phyloP scores from a whole-genome alignment of 2,888 invertebrate genomes.

The Drosophila anomalata region DNA sequence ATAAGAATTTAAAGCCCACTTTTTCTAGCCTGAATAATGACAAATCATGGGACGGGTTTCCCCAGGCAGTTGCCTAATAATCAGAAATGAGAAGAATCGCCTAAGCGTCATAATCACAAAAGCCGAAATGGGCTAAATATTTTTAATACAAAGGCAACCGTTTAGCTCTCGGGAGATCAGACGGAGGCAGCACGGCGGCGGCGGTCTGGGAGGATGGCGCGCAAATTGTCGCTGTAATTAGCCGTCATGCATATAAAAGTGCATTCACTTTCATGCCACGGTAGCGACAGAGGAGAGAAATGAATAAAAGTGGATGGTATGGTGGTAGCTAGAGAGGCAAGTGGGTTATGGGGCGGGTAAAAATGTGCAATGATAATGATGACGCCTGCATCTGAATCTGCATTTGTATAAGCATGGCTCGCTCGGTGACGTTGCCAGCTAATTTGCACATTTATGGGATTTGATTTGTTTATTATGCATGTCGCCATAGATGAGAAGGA shows the following conservation, averaged over 20 bases:
- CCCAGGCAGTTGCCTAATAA: slow-evolving; percentile 36
- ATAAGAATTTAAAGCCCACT: neutral
- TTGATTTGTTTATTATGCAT: slow-evolving; percentile 73
- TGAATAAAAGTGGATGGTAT: neutral
- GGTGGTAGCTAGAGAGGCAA: neutral
- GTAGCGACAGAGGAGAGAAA: slow-evolving; percentile 21
- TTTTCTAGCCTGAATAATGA: slow-evolving; percentile 26
- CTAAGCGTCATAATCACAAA: slow-evolving; percentile 58
- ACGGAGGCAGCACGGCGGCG: neutral
- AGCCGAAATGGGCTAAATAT: slow-evolving; percentile 58
- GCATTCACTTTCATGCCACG: slow-evolving; percentile 73
- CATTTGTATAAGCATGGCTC: slow-evolving; percentile 40
- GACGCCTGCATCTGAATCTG: slow-evolving; percentile 31
- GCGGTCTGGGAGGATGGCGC: slow-evolving; percentile 39
- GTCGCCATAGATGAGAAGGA: slow-evolving; percentile 5
- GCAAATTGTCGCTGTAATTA: slow-evolving; percentile 76
- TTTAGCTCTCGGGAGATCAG: slow-evolving; percentile 30
- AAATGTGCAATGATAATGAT: slow-evolving; percentile 46
- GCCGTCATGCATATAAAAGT: slow-evolving; percentile 74
- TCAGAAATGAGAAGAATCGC: slow-evolving; percentile 17
- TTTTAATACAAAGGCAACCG: slow-evolving; percentile 50
- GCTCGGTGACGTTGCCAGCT: slow-evolving; percentile 69
- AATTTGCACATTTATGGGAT: slow-evolving; percentile 74
- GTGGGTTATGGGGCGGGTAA: slow-evolving; percentile 5
- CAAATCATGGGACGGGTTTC: slow-evolving; percentile 38